Conservation (phyloP, 2,888 invertebrate genomes). For the Ellobium chinense region DNA sequence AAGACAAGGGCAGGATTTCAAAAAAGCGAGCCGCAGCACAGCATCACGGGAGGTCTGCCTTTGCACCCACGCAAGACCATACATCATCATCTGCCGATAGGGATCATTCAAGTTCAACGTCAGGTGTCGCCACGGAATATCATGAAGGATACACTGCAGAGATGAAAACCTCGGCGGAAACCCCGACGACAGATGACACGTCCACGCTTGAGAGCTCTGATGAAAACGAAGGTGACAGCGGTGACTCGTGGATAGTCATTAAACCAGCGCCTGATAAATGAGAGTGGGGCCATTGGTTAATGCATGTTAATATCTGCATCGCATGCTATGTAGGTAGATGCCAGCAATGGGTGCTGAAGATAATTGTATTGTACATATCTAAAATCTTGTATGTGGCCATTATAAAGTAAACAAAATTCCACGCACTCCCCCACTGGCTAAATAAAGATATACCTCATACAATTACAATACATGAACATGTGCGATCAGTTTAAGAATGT, state of each 20-base stretch:
- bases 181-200: background rate
- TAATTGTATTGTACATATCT: no score
- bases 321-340: no score
- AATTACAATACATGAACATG: no score
- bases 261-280: no score
- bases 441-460: no score
- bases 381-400: no score
- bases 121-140: background rate
- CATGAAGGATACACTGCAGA: background rate
- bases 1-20: background rate
- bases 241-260: slow-evolving; percentile 22
- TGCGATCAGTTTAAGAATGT: no score
- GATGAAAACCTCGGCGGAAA: background rate
- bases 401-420: no score
- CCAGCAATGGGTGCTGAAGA: no score
- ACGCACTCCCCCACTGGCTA: no score
- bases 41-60: background rate
- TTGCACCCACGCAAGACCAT: background rate
- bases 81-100: background rate
- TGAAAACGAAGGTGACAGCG: background rate
- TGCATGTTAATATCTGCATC: no score
- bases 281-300: no score
- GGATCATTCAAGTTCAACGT: background rate
- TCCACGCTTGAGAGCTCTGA: background rate
- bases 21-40: background rate